Evolutionary conservation across 2,113 vertebrate genomes (phyloP).

Genomic region (Cavia porcellus): DNA sequence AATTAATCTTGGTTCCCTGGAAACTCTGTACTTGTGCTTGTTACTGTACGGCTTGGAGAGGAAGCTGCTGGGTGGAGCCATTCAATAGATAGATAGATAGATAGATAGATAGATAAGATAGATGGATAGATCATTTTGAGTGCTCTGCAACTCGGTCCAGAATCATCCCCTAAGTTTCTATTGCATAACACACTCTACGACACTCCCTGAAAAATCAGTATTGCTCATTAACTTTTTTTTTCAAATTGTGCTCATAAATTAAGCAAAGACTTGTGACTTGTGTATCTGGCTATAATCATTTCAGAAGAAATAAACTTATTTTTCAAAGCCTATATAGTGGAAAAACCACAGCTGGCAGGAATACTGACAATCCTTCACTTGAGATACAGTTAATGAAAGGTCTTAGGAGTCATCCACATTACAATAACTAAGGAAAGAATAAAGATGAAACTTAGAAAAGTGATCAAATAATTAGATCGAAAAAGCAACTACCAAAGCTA

Average conservation of each 20-base stretch:
- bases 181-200: neutral
- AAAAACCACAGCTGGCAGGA: neutral
- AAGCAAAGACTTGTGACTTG: slow-evolving; percentile 51
- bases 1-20: neutral
- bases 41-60: neutral
- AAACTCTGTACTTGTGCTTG: neutral
- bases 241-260: slow-evolving; percentile 39
- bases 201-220: neutral
- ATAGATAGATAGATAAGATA: no score
- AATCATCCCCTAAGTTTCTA: neutral
- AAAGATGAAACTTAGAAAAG: slow-evolving; percentile 6
- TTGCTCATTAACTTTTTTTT: neutral
- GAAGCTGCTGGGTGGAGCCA: neutral
- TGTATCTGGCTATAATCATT: slow-evolving; percentile 17
- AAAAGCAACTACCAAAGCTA: slow-evolving; percentile 1
- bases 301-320: slow-evolving; percentile 51
- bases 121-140: neutral
- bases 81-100: neutral
- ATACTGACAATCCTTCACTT: slow-evolving; percentile 4
- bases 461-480: slow-evolving; percentile 12
- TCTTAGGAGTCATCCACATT: neutral
- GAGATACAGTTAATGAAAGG: neutral
- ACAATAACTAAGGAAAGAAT: slow-evolving; percentile 28
- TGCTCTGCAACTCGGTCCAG: neutral
- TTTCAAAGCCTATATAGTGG: neutral